Conservation (phyloP, 2,888 invertebrate species). For the Ichneumoninae sp. region DNA sequence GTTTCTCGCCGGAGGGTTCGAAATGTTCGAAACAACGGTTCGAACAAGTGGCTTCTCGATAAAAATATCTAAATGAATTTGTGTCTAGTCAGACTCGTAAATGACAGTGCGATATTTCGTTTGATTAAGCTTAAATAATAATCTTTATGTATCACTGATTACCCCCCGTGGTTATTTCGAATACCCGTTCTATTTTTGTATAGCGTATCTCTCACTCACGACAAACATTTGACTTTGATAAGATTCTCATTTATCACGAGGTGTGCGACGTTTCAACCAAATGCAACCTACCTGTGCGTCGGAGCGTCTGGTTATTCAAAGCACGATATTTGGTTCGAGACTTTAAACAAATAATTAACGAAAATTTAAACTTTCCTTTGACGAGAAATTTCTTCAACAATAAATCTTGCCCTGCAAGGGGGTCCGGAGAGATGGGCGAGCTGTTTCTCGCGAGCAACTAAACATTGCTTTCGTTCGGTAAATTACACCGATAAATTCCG, state of each 20-base stretch:
- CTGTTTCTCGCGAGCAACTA: not conserved
- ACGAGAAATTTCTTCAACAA: not conserved
- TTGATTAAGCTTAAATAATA: not conserved
- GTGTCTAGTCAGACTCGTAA: not conserved
- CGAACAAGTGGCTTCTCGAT: not conserved
- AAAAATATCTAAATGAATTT: not conserved
- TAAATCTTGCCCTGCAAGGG: not conserved
- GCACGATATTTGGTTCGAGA: too few species aligned
- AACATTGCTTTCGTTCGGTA: conserved; percentile 5
- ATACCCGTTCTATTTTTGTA: not conserved
- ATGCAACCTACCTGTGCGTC: not conserved
- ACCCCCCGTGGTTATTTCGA: not conserved
- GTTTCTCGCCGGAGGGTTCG: not conserved
- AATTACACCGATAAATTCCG: conserved; percentile 31
- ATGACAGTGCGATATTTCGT: not conserved
- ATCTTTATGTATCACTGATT: not conserved
- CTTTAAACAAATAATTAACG: not conserved
- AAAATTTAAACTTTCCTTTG: not conserved
- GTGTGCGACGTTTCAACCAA: not conserved
- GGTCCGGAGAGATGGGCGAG: not conserved
- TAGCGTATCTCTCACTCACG: not conserved
- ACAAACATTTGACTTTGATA: not conserved
- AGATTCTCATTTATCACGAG: not conserved
- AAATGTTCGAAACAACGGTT: not conserved
- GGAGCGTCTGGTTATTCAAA: not conserved